Percentiles rank a stretch among this genome's conserved stretches.
Conservation (phyloP, 2,888 invertebrate genomes). For the Cataglyphis livida region DNA sequence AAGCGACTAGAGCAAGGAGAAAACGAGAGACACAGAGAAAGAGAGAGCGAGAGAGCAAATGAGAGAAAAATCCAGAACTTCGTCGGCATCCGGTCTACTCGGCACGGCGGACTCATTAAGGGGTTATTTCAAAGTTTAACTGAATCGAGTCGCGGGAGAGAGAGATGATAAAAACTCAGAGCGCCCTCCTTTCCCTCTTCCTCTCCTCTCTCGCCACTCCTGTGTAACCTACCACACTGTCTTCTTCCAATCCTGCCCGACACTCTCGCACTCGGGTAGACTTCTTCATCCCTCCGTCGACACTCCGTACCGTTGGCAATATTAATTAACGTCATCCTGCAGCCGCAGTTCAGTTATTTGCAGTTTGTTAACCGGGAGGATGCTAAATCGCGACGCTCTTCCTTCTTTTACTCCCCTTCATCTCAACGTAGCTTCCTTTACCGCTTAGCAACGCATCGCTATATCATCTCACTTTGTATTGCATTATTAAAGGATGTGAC, state of each 20-base stretch:
- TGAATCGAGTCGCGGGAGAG: slow-evolving; percentile 79
- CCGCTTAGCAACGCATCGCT: slow-evolving; percentile 10
- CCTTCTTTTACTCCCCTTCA: slow-evolving; percentile 37
- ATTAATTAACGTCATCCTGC: slow-evolving; percentile 81
- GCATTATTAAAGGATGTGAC: slow-evolving; percentile 24
- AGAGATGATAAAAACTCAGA: slow-evolving; percentile 76
- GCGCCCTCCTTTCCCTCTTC: slow-evolving; percentile 47
- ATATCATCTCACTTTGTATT: neutral
- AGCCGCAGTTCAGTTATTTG: slow-evolving; percentile 77
- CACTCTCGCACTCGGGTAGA: slow-evolving; percentile 58
- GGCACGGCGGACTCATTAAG: slow-evolving; percentile 82
- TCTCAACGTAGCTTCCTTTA: slow-evolving; percentile 6
- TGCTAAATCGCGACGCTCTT: slow-evolving; percentile 69
- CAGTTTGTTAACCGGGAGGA: slow-evolving; percentile 77
- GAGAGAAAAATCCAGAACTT: slow-evolving; percentile 74
- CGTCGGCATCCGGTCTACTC: slow-evolving; percentile 76
- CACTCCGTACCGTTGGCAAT: slow-evolving; percentile 75
- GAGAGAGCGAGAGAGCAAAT: slow-evolving; percentile 46
- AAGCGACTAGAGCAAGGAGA: slow-evolving; percentile 48
- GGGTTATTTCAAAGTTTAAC: slow-evolving; percentile 83
- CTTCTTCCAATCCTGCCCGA: slow-evolving; percentile 39
- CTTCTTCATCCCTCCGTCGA: slow-evolving; percentile 63
- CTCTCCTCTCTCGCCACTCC: neutral
- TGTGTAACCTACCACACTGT: slow-evolving; percentile 25
- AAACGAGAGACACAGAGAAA: slow-evolving; percentile 21